Conservation (phyloP, 2,888 invertebrate genomes). For the Heteromyza rotundicornis region DNA sequence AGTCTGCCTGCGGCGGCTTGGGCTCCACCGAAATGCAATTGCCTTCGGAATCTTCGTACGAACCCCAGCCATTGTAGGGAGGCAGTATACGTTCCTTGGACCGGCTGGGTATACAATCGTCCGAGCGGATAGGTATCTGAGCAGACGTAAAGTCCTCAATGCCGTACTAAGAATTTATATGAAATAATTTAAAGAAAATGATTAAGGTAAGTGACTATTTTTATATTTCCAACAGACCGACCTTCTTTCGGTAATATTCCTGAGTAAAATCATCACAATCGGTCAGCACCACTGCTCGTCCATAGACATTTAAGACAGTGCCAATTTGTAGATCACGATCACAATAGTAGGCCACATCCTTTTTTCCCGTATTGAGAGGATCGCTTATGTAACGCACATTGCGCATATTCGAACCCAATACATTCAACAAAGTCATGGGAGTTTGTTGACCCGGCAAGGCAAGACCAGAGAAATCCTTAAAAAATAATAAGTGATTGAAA, state of each 20-base stretch:
- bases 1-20: constrained; percentile 77
- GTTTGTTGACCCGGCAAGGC: constrained; percentile 64
- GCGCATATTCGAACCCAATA: constrained; percentile 67
- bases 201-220: not conserved
- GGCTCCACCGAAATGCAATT: constrained; percentile 84
- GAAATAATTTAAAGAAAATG: not conserved
- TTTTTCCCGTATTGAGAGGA: constrained; percentile 65
- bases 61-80: constrained; percentile 91
- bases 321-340: constrained; percentile 80
- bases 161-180: constrained; percentile 59
- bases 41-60: constrained; percentile 86
- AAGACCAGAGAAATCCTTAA: constrained; percentile 33
- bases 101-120: constrained; percentile 35
- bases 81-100: constrained; percentile 65
- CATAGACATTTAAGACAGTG: constrained; percentile 79
- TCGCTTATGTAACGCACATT: constrained; percentile 68
- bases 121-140: constrained; percentile 42
- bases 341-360: constrained; percentile 52
- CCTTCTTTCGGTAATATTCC: constrained; percentile 78
- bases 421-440: constrained; percentile 68
- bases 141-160: constrained; percentile 56
- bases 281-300: constrained; percentile 78
- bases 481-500: not conserved
- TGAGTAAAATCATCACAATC: constrained; percentile 87
- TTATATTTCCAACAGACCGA: constrained; percentile 21